A percentile compares a stretch with the other conserved stretches of the same genome.
Evolutionary conservation across 2,888 invertebrate species (phyloP).

Genomic region (Pseudanteris insignis): DNA sequence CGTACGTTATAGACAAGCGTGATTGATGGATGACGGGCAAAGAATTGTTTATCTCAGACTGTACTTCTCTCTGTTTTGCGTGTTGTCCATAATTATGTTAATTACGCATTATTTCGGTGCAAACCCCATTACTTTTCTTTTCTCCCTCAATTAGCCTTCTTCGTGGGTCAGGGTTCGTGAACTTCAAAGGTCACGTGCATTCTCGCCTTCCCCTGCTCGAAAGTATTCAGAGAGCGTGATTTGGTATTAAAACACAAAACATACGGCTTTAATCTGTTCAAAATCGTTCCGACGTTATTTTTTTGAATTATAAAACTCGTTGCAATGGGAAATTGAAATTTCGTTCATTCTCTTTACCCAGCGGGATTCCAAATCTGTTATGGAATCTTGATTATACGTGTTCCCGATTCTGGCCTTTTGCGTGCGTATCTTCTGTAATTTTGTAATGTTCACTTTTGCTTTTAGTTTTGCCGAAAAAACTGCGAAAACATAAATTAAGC

Average conservation of each 20-base stretch:
- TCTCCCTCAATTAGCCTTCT: slow-evolving; percentile 42
- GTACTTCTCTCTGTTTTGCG: slow-evolving; percentile 13
- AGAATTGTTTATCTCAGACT: slow-evolving; percentile 7
- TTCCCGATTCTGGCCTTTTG: not conserved
- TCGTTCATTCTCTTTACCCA: not conserved
- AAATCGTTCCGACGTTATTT: slow-evolving; percentile 20
- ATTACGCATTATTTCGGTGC: slow-evolving; percentile 33
- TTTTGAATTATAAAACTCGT: slow-evolving; percentile 18
- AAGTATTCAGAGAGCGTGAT: slow-evolving; percentile 27
- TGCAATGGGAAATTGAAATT: slow-evolving; percentile 12
- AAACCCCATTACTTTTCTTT: slow-evolving; percentile 39
- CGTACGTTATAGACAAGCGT: not conserved
- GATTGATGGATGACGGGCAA: slow-evolving; percentile 2
- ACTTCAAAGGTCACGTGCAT: slow-evolving; percentile 41
- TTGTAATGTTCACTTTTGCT: no score
- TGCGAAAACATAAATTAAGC: no score
- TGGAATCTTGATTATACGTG: slow-evolving; percentile 8
- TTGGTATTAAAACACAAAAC: slow-evolving; percentile 19
- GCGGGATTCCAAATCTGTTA: not conserved
- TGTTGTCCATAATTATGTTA: slow-evolving; percentile 31
- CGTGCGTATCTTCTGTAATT: not conserved
- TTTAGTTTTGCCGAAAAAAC: no score
- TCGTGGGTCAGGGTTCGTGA: slow-evolving; percentile 42
- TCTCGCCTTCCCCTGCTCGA: slow-evolving; percentile 33
- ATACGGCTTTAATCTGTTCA: slow-evolving; percentile 17